Evolutionary conservation across 2,797 vertebrate genomes (phyloP), one percentile per base, ranked within the genome.

Genomic region (Labeo calbasu): DNA sequence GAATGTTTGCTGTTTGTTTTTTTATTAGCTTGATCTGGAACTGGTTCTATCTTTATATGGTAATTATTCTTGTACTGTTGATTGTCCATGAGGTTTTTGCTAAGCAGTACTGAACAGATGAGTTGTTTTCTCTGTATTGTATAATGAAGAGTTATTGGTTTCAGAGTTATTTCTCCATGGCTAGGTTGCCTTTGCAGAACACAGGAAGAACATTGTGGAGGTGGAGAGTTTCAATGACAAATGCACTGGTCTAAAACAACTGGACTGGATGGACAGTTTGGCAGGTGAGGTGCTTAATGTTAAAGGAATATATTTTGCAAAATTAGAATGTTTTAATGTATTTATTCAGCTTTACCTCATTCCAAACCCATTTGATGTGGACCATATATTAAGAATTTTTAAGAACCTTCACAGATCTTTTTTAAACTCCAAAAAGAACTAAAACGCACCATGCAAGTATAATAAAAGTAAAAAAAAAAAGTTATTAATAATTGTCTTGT

Each of bases 31-130:
- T 97, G 84, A 91, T 92, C 8, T 99, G 98, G 98, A 99, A 99
- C 88, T 99, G 98, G 98, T 91, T 97, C 10, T 98, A 97, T 86
- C 92, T 99, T 43, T 99, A 98, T 90, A 97, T 97, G 96, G 98
- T 99, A 93, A 79, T 15, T 15, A 3, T 13, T 32, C n/a, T 61
- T 36, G 25, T 57, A 14, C 0, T 61, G 5, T 76, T 65, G 17
- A 40, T 11, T n/a, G 55, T 57, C 21, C 9, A 4, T 75, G 28
- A 32, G 28, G 28, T 32, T 32, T 32, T 32, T 32, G 28, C 28
- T 32, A 36, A 36, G 15, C 0, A 0, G 9, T 63, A 46, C 28
- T 21, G 0, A 63, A 6, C 15, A 21, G 15, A 28, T 48, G n/a
- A 23, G n/a, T 11, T 61, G 23, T 61, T 13, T 14, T 61, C 28